These are phyloP conservation scores for Julus scanicus DNA, from an alignment of 2,888 invertebrate genomes.

Conservation along the genomic window DNA sequence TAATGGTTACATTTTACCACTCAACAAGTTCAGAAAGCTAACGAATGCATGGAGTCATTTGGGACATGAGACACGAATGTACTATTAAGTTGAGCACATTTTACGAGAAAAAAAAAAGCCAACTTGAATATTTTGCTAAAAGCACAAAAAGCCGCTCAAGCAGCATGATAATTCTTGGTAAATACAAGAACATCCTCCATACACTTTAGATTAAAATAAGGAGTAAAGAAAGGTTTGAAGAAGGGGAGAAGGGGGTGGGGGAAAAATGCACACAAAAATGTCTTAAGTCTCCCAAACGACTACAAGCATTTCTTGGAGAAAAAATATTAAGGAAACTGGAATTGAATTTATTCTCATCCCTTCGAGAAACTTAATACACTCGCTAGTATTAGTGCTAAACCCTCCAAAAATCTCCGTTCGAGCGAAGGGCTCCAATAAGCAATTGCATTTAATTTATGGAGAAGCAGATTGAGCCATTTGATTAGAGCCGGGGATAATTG, in stretches of 20 bases:
- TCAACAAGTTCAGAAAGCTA: too few relatives aligned
- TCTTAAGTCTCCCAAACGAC: not conserved
- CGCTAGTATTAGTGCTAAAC: constrained; percentile 16
- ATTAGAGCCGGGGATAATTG: constrained; percentile 46
- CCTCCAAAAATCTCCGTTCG: constrained; percentile 24
- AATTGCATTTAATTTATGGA: constrained; percentile 47
- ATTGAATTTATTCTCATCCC: constrained; percentile 8
- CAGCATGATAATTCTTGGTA: not conserved
- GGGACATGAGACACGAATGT: too few relatives aligned
- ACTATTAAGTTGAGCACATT: not conserved
- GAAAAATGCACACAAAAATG: not conserved
- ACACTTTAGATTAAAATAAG: not conserved
- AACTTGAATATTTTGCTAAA: too few relatives aligned
- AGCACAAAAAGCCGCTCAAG: not conserved
- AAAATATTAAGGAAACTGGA: constrained; percentile 25
- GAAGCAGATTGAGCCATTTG: constrained; percentile 49
- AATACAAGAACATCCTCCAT: not conserved
- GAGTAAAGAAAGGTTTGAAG: not conserved
- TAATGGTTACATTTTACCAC: too few relatives aligned
- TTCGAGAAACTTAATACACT: constrained; percentile 31
- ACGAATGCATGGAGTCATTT: too few relatives aligned
- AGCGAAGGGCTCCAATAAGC: constrained; percentile 16
- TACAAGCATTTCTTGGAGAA: not conserved
- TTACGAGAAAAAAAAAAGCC: not conserved
- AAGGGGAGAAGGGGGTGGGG: not conserved